Conservation (phyloP, 2,888 invertebrate genomes). For the Plagiodera versicolora region DNA sequence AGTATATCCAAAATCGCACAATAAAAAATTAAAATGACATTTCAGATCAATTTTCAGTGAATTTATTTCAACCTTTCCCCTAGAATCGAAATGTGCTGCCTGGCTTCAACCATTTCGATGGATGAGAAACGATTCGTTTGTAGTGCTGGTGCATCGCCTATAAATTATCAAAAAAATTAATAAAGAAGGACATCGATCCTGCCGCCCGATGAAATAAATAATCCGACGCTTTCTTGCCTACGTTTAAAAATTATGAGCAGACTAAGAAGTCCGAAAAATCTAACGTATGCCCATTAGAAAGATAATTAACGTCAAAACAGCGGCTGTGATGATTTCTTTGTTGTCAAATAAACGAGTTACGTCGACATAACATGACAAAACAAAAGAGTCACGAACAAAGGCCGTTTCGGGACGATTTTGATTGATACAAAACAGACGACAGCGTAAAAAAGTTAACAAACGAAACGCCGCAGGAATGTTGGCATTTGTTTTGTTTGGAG, state of each 20-base stretch:
- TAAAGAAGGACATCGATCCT: constrained; percentile 19
- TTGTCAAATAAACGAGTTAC: constrained; percentile 45
- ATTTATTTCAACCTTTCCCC: too few relatives aligned
- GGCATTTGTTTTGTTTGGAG: constrained; percentile 43
- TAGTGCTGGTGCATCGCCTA: neutral
- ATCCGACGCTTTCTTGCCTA: constrained; percentile 29
- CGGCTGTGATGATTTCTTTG: constrained; percentile 52
- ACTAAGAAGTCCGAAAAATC: constrained; percentile 40
- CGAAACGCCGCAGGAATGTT: constrained; percentile 50
- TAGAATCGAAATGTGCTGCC: too few relatives aligned
- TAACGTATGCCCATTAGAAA: constrained; percentile 52
- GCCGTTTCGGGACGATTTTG: constrained; percentile 47
- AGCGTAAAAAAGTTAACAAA: constrained; percentile 51
- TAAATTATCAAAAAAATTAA: neutral
- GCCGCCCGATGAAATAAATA: constrained; percentile 31
- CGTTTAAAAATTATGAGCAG: constrained; percentile 39
- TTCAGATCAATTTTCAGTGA: too few relatives aligned
- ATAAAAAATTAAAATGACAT: too few relatives aligned
- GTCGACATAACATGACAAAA: constrained; percentile 47
- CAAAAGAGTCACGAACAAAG: constrained; percentile 45
- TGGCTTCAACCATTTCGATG: too few relatives aligned
- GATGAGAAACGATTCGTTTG: too few relatives aligned
- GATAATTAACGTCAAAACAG: constrained; percentile 52
- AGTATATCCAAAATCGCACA: too few relatives aligned
- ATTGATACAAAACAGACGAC: constrained; percentile 54